Conservation (phyloP, 2,888 invertebrate species). For the Smittia aterrima region DNA sequence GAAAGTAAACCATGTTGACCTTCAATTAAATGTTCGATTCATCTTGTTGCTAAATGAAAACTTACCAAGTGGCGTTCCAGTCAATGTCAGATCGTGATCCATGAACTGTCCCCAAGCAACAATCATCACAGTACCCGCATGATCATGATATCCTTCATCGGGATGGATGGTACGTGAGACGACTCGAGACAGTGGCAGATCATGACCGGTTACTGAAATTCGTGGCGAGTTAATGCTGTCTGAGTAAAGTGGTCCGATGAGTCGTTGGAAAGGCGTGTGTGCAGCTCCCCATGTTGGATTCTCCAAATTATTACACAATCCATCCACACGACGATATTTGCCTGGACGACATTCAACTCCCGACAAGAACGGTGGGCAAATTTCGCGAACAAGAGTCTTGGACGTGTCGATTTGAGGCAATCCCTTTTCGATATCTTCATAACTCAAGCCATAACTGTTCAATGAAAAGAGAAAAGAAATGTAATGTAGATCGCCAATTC, state of each 20-base stretch:
- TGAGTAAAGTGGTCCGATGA: slow-evolving; percentile 74
- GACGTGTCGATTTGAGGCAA: slow-evolving; percentile 85
- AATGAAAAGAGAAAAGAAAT: slow-evolving; percentile 26
- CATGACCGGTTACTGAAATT: slow-evolving; percentile 72
- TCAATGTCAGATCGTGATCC: slow-evolving; percentile 90
- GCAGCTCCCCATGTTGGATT: slow-evolving; percentile 89
- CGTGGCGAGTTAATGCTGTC: slow-evolving; percentile 84
- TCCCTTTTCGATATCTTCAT: slow-evolving; percentile 84
- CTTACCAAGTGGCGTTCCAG: slow-evolving; percentile 82
- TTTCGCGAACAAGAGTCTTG: slow-evolving; percentile 78
- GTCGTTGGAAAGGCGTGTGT: slow-evolving; percentile 81
- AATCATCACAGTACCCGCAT: slow-evolving; percentile 81
- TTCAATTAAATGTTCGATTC: slow-evolving; percentile 16
- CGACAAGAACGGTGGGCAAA: slow-evolving; percentile 83
- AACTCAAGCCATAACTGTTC: slow-evolving; percentile 74
- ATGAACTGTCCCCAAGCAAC: slow-evolving; percentile 95
- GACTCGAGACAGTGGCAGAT: slow-evolving; percentile 76
- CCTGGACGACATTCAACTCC: slow-evolving; percentile 86
- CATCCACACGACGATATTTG: slow-evolving; percentile 82
- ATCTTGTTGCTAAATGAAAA: slow-evolving; percentile 10
- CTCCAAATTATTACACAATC: slow-evolving; percentile 83
- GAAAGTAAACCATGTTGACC: background rate
- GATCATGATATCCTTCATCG: slow-evolving; percentile 89
- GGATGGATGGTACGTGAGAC: slow-evolving; percentile 90
- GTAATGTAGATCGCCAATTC: background rate